Evolutionary conservation across 2,888 invertebrate genomes (phyloP), one percentile per base, ranked within the genome.

Genomic region (Netelia virgata): DNA sequence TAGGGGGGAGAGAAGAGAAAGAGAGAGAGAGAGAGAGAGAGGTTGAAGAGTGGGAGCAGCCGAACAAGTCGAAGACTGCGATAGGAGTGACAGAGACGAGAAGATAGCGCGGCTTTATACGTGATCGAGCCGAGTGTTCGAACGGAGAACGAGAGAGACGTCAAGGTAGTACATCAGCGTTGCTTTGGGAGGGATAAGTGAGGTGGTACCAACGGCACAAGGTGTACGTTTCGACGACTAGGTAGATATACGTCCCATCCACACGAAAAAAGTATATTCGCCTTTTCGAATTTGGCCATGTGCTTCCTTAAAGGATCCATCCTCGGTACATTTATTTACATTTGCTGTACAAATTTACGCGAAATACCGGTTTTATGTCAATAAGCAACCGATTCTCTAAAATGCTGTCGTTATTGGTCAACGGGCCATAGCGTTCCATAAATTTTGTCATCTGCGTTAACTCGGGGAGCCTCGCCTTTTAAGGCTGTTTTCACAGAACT

Each of bases 31-130:
- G 28, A 18, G 53, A 75, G 16, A 36, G 36, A 63, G 74, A 55
- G 74, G 36, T 68, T 68, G 72, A 68, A 47, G 28, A 41, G 16
- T 53, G 43, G 43, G 16, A 57, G 55, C 3, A 28, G 75, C 53
- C 53, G 57, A n/a, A 43, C 53, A 14, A 75, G 23, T 36, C 5
- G 8, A 14, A 64, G 18, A 55, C 76, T 23, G 16, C 41, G 66
- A 59, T 68, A 20, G 36, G 28, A 77, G 68, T 50, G 59, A 77
- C 59, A 50, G 68, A 77, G 68, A 69, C 14, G 23, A 77, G 41
- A 57, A 10, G 47, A 47, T 47, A 47, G 47, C 2, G 18, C 14
- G 47, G 47, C 11, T 47, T 14, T 47, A 36, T 11, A 11, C 23
- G 18, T 28, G 43, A 23, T 20, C 43, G n/a, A 23, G 53, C 20